Percentiles rank a stretch among this genome's conserved stretches.
phyloP scores from a whole-genome alignment of 2,113 vertebrate genomes.

The Bambusicola thoracicus region DNA sequence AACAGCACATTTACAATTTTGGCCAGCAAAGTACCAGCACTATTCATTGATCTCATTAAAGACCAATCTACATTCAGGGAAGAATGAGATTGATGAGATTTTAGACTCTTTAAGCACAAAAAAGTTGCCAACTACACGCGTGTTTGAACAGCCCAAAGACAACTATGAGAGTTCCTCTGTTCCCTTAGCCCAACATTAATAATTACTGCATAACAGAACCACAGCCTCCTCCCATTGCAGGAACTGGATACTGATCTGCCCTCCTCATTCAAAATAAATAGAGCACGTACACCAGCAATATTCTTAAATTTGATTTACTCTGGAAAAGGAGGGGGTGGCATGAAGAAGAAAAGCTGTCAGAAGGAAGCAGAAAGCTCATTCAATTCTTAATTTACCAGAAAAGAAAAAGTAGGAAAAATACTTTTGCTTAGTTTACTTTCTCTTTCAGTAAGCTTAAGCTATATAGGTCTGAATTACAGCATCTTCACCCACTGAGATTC shows the following conservation, averaged over 20 bases:
- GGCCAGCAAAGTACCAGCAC: constrained; percentile 41
- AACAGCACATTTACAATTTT: constrained; percentile 65
- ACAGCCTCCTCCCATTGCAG: background rate
- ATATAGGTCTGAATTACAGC: background rate
- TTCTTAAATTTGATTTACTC: background rate
- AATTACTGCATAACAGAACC: accelerated
- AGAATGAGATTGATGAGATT: constrained; percentile 58
- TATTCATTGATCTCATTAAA: constrained; percentile 74
- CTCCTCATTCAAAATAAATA: background rate
- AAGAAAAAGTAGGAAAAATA: background rate
- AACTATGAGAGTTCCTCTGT: background rate
- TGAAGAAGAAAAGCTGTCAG: background rate
- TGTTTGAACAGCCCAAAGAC: background rate
- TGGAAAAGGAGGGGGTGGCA: background rate
- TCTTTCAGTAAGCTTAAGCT: background rate
- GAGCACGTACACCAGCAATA: background rate
- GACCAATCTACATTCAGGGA: constrained; percentile 67
- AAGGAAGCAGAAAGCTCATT: background rate
- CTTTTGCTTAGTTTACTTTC: background rate
- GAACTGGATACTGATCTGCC: background rate
- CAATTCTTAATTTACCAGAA: background rate
- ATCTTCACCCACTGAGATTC: background rate
- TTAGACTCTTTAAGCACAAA: constrained; percentile 35
- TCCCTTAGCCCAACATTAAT: background rate
- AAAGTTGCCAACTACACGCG: constrained; percentile 15